A percentile compares a stretch with the other conserved stretches of the same genome.
These are phyloP conservation scores for Euproctis similis DNA, from an alignment of 2,888 invertebrate genomes.

Conservation along the genomic window DNA sequence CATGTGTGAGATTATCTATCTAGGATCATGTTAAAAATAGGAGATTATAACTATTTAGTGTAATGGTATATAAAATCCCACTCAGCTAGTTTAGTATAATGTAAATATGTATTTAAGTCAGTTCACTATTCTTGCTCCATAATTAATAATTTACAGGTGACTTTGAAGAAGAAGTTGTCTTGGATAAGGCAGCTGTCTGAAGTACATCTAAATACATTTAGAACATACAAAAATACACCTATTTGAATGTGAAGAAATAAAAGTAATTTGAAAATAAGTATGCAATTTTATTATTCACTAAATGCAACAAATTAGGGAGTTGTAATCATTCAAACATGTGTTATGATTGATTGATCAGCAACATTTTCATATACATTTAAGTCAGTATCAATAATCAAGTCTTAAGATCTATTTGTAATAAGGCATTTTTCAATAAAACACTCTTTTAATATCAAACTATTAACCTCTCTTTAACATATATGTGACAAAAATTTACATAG, in stretches of 20 bases:
- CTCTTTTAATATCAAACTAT: constrained; percentile 73
- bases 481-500: constrained; percentile 60
- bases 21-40: too few species aligned
- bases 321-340: constrained; percentile 53
- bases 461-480: constrained; percentile 62
- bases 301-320: constrained; percentile 73
- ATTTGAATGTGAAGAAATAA: constrained; percentile 22
- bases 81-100: too few species aligned
- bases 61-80: too few species aligned
- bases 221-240: too few species aligned
- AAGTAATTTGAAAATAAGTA: constrained; percentile 59
- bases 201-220: too few species aligned
- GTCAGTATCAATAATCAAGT: constrained; percentile 73
- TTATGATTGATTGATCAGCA: constrained; percentile 48
- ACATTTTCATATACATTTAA: constrained; percentile 58
- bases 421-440: constrained; percentile 74
- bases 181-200: constrained; percentile 14
- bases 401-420: constrained; percentile 71
- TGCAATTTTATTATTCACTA: constrained; percentile 75
- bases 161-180: constrained; percentile 21
- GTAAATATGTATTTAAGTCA: too few species aligned
- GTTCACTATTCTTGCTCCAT: too few species aligned
- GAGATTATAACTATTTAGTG: too few species aligned
- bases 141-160: constrained; percentile 25
- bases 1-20: too few species aligned